These are phyloP conservation scores for Sebastes diaconus DNA, from an alignment of 2,797 vertebrate species.

Conservation along the genomic window DNA sequence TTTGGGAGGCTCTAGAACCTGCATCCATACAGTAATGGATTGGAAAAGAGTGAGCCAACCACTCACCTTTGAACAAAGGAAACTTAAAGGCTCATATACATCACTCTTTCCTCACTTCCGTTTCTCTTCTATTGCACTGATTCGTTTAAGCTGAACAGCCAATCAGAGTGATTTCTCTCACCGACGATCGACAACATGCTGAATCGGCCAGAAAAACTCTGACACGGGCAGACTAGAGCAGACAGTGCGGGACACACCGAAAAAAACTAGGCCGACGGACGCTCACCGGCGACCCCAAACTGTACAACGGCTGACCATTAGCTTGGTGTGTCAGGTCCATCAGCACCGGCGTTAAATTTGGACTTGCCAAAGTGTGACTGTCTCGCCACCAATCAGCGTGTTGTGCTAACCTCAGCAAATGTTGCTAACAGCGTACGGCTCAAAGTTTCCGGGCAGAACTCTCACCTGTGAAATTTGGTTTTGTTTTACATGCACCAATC, in stretches of 20 bases:
- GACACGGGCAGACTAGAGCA: too few species aligned
- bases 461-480: neutral
- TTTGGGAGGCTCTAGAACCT: neutral
- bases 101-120: too few species aligned
- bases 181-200: too few species aligned
- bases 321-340: too few species aligned
- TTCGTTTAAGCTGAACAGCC: too few species aligned
- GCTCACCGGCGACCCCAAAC: too few species aligned
- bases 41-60: neutral
- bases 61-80: neutral
- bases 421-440: neutral
- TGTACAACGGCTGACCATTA: rapidly evolving
- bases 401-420: neutral
- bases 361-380: neutral
- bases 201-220: too few species aligned
- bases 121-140: too few species aligned
- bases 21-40: neutral
- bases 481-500: neutral
- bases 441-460: neutral
- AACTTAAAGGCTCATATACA: neutral
- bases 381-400: too few species aligned
- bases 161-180: too few species aligned
- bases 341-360: neutral
- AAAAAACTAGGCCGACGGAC: too few species aligned
- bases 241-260: too few species aligned